phyloP scores from a whole-genome alignment of 2,797 vertebrate genomes.

The Sebastes iracundus region DNA sequence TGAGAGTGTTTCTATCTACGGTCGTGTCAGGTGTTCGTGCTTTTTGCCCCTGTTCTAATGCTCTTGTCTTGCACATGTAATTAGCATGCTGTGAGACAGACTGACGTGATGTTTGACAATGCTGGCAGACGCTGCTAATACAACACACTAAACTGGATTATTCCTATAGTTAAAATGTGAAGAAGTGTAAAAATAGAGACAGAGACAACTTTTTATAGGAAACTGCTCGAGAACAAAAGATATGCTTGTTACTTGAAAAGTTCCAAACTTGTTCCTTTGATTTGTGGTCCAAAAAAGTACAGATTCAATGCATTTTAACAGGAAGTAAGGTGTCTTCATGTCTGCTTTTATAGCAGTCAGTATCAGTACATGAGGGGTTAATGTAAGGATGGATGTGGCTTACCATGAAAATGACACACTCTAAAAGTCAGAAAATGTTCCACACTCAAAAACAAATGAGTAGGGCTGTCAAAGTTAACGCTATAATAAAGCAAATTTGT shows the following conservation, averaged over 20 bases:
- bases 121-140: constrained; percentile 35
- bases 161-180: background rate
- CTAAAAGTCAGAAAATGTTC: background rate
- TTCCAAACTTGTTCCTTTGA: background rate
- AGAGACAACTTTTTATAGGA: background rate
- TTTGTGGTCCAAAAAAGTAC: background rate
- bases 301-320: background rate
- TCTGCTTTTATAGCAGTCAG: background rate
- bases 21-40: constrained; percentile 34
- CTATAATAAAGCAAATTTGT: too few species aligned
- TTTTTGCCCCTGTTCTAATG: constrained; percentile 20
- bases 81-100: constrained; percentile 36
- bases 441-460: background rate
- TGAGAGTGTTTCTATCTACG: constrained; percentile 5
- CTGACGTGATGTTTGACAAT: constrained; percentile 32
- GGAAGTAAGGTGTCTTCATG: background rate
- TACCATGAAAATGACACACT: background rate
- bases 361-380: background rate
- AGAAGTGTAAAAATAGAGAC: constrained; percentile 15
- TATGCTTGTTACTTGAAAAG: background rate
- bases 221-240: background rate
- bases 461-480: too few species aligned
- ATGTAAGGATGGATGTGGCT: constrained; percentile 6
- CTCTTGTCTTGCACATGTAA: constrained; percentile 34
- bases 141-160: constrained; percentile 8